Evolutionary conservation across 2,888 invertebrate genomes (phyloP).

Genomic region (Cosmopolites sordidus): DNA sequence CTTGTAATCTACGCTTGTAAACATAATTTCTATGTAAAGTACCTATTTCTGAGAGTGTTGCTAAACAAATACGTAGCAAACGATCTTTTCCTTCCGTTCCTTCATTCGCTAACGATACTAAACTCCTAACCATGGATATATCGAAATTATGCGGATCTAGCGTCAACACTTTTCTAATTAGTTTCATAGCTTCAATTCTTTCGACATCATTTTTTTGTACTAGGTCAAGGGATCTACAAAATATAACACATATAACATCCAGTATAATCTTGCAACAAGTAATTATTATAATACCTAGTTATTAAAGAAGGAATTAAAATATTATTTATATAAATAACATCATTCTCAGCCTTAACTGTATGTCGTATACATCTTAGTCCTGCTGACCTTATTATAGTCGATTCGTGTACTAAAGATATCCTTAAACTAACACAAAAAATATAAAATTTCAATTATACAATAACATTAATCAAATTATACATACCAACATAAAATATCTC

Average conservation of each 20-base stretch:
- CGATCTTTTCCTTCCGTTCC: constrained; percentile 80
- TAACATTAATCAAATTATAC: constrained; percentile 31
- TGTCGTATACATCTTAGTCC: constrained; percentile 84
- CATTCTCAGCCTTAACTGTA: constrained; percentile 70
- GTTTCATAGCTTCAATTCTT: constrained; percentile 83
- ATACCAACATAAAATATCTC: constrained; percentile 81
- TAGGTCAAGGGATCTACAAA: constrained; percentile 77
- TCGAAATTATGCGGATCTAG: constrained; percentile 67
- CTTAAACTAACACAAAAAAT: constrained; percentile 64
- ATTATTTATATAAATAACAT: constrained; percentile 73
- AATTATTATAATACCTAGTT: constrained; percentile 65
- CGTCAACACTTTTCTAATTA: constrained; percentile 68
- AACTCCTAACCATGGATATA: constrained; percentile 69
- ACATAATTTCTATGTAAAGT: no score
- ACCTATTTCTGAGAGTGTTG: constrained; percentile 77
- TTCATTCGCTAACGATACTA: constrained; percentile 73
- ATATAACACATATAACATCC: constrained; percentile 6
- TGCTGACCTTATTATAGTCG: constrained; percentile 85
- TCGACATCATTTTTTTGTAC: constrained; percentile 89
- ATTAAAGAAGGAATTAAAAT: constrained; percentile 82
- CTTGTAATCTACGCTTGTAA: no score
- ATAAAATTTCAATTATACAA: constrained; percentile 5
- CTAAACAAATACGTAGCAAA: constrained; percentile 78
- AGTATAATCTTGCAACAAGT: constrained; percentile 3
- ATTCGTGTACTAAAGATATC: constrained; percentile 77